Evolutionary conservation across 2,888 invertebrate genomes (phyloP).

Genomic region (Sminthurides aquaticus): DNA sequence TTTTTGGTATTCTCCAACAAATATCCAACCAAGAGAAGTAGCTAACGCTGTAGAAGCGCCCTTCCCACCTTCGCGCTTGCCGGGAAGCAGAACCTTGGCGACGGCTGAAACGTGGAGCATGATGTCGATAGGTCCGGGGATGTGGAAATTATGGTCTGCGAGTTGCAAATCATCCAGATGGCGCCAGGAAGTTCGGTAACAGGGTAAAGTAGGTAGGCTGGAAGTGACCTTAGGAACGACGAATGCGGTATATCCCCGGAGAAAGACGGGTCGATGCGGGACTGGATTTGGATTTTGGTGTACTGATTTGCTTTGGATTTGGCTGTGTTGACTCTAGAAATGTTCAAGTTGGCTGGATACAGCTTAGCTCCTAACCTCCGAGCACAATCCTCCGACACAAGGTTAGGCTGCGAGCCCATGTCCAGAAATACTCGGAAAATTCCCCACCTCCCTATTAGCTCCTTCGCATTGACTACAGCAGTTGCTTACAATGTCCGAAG

Average conservation of each 20-base stretch:
- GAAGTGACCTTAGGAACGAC: background rate
- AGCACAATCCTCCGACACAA: background rate
- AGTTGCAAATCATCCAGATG: background rate
- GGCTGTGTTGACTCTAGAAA: background rate
- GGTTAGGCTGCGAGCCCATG: background rate
- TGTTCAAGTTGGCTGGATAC: background rate
- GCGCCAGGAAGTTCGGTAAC: background rate
- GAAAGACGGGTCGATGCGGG: background rate
- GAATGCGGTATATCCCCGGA: background rate
- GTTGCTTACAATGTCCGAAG: background rate
- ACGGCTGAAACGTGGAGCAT: background rate
- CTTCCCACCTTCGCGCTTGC: background rate
- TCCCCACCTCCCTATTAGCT: background rate
- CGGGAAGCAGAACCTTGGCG: background rate
- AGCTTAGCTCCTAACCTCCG: background rate
- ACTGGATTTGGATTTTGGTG: background rate
- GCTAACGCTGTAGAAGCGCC: background rate
- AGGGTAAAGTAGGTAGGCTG: background rate
- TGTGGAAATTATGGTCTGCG: background rate
- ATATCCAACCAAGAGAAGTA: background rate
- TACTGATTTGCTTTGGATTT: background rate
- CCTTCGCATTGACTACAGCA: background rate
- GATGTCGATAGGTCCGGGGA: background rate
- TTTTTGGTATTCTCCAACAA: background rate
- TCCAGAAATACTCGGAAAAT: background rate